A percentile compares a stretch with the other conserved stretches of the same genome.
These are phyloP conservation scores for Scotopteryx bipunctaria DNA, from an alignment of 2,888 invertebrate genomes.

Conservation along the genomic window DNA sequence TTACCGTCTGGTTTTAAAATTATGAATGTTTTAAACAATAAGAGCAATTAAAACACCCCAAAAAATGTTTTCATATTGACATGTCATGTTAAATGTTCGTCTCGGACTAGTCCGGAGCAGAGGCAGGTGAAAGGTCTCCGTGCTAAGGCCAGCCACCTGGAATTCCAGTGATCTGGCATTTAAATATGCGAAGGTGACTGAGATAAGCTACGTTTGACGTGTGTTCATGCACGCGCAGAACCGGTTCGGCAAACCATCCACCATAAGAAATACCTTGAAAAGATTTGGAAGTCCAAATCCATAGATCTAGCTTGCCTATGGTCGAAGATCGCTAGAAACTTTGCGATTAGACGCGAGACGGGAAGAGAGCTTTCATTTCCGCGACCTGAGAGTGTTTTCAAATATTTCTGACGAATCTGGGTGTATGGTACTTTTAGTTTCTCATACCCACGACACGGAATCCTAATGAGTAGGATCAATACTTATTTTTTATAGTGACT, in stretches of 20 bases:
- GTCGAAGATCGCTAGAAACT: no score
- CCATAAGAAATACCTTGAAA: neutral
- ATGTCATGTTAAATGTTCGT: neutral
- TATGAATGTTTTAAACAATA: no score
- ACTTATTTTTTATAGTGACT: no score
- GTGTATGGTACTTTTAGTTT: no score
- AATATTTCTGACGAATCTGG: neutral
- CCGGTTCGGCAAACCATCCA: neutral
- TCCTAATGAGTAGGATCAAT: no score
- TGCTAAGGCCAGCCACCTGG: conserved; percentile 45
- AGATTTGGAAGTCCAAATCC: no score
- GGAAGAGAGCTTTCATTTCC: no score
- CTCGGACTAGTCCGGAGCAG: neutral
- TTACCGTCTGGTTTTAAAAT: no score
- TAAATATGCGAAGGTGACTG: conserved; percentile 22
- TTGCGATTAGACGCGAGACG: no score
- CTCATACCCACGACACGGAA: no score
- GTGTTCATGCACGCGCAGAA: neutral
- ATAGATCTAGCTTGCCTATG: no score
- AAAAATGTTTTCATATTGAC: neutral
- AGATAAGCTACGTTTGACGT: neutral
- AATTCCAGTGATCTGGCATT: conserved; percentile 25
- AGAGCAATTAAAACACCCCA: no score
- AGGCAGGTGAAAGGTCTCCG: conserved; percentile 44
- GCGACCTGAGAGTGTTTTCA: neutral